Evolutionary conservation across 2,113 vertebrate genomes (phyloP).

Genomic region (Micronycteris hirsuta): DNA sequence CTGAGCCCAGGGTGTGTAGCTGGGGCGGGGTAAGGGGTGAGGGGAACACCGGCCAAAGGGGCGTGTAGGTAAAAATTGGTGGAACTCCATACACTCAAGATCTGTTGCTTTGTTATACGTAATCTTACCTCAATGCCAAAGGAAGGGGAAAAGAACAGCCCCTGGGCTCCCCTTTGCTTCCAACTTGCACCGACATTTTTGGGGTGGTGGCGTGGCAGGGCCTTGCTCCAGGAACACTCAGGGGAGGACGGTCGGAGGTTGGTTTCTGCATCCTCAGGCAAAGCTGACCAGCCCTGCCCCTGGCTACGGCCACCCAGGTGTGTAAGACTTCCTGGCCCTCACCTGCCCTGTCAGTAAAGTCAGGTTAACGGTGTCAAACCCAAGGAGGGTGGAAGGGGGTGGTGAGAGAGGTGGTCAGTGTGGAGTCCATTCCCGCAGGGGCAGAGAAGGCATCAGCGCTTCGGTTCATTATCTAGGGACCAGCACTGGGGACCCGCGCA

Average conservation of each 20-base stretch:
- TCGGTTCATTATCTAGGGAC: rapidly evolving
- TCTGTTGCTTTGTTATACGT: not conserved
- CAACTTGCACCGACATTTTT: rapidly evolving
- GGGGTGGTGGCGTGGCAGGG: not conserved
- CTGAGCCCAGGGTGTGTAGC: not conserved
- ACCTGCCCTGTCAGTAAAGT: too few relatives aligned
- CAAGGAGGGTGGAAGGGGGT: not conserved
- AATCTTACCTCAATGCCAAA: not conserved
- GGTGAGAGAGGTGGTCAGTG: not conserved
- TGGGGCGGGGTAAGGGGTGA: too few relatives aligned
- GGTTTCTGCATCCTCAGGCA: rapidly evolving
- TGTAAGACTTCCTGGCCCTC: not conserved
- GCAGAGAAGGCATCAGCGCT: not conserved
- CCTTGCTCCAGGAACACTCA: rapidly evolving
- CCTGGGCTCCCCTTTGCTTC: not conserved
- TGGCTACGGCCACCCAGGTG: rapidly evolving
- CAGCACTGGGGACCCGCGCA: rapidly evolving
- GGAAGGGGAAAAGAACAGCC: not conserved
- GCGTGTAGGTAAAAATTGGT: not conserved
- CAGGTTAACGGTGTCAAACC: rapidly evolving
- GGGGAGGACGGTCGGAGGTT: not conserved
- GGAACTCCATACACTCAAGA: not conserved
- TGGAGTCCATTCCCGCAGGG: not conserved
- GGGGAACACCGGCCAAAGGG: rapidly evolving
- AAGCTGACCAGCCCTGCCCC: not conserved